Evolutionary conservation across 2,113 vertebrate species (phyloP).

Genomic region (Lates calcarifer): DNA sequence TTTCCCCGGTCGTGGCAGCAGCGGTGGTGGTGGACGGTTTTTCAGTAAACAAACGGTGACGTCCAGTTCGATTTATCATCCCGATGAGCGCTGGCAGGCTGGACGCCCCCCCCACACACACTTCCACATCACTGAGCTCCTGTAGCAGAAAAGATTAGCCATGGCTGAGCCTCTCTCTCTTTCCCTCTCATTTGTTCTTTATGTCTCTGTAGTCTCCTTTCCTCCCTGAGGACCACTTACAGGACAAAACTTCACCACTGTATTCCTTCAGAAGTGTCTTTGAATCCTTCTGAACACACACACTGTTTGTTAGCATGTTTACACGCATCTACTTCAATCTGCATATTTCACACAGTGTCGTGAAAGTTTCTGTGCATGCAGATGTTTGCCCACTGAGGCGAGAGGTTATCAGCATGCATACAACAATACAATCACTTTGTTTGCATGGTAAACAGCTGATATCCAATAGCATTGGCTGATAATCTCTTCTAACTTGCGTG

Average conservation of each 20-base stretch:
- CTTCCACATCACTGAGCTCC: slow-evolving; percentile 18
- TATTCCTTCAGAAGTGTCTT: slow-evolving; percentile 5
- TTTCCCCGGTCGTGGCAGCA: neutral
- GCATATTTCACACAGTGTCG: neutral
- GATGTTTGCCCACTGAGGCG: neutral
- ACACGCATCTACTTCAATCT: neutral
- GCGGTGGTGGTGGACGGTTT: slow-evolving; percentile 12
- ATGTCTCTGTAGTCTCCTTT: slow-evolving; percentile 21
- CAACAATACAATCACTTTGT: neutral
- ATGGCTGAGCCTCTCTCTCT: slow-evolving; percentile 18
- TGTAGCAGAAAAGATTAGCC: slow-evolving; percentile 33
- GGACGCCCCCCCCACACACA: slow-evolving; percentile 8
- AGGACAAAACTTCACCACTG: neutral
- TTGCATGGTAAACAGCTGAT: slow-evolving; percentile 9
- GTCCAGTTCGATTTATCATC: slow-evolving; percentile 45
- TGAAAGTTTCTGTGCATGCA: neutral
- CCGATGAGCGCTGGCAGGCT: slow-evolving; percentile 12
- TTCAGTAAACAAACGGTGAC: slow-evolving; percentile 50
- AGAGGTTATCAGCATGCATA: neutral
- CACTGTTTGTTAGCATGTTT: slow-evolving; percentile 9
- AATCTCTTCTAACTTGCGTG: neutral
- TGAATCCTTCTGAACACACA: neutral
- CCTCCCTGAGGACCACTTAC: slow-evolving; percentile 6
- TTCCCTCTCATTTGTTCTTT: slow-evolving; percentile 30
- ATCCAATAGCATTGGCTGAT: neutral